phyloP scores from a whole-genome alignment of 2,797 vertebrate species.

The Columba guinea region DNA sequence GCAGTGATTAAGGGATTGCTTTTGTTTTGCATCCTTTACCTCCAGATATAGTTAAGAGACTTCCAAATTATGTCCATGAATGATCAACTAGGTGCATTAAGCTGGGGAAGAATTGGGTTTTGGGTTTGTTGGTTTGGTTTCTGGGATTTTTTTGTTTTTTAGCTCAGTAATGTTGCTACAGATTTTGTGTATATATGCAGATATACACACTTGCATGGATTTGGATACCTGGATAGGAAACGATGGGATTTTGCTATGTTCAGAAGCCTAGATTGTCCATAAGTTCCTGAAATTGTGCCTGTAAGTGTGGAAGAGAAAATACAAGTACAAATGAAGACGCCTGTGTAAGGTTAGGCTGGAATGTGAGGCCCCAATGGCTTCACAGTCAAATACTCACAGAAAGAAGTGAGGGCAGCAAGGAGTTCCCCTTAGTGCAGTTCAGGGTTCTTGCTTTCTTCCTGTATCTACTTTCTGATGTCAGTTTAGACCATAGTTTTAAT shows the following conservation, averaged over 20 bases:
- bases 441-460: neutral
- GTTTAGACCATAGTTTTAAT: neutral
- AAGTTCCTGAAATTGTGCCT: neutral
- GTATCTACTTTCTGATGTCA: neutral
- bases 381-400: neutral
- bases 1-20: neutral
- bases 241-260: neutral
- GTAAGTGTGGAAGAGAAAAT: neutral
- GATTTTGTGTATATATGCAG: constrained; percentile 6
- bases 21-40: neutral
- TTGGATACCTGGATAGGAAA: neutral
- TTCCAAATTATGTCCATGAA: neutral
- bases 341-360: neutral
- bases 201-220: constrained; percentile 13
- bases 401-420: neutral
- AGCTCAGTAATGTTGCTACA: neutral
- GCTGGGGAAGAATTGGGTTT: neutral
- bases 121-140: neutral
- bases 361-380: neutral
- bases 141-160: neutral
- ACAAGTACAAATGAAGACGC: neutral
- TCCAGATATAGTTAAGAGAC: neutral
- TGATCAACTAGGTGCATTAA: neutral
- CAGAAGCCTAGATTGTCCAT: neutral
- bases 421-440: neutral